Evolutionary conservation across 2,888 invertebrate species (phyloP).

Genomic region (Congeria kusceri): DNA sequence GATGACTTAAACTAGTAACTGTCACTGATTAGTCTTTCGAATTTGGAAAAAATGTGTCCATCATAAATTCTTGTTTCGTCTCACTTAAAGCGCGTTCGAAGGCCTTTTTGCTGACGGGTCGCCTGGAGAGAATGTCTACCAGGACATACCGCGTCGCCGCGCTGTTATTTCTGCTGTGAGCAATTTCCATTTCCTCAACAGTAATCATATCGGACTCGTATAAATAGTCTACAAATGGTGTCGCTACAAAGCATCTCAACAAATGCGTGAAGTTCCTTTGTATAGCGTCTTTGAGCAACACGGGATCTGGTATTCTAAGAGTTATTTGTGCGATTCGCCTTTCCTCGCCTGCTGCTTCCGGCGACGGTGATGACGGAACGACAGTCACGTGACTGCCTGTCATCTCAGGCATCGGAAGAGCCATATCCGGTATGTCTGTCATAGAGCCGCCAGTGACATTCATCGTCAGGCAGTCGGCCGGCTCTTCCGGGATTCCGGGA

Average conservation of each 20-base stretch:
- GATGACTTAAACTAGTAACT: no score
- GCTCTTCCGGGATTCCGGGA: slow-evolving; percentile 15
- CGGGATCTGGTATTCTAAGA: slow-evolving; percentile 8
- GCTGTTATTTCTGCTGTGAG: not conserved
- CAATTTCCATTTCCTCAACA: not conserved
- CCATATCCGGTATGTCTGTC: not conserved
- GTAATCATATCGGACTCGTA: slow-evolving; percentile 28
- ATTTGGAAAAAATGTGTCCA: not conserved
- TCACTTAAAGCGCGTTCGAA: slow-evolving; percentile 13
- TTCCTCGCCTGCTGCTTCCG: not conserved
- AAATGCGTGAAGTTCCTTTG: slow-evolving; percentile 38
- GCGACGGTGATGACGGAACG: not conserved
- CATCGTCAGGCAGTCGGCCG: not conserved
- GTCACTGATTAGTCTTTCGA: no score
- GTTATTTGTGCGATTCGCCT: not conserved
- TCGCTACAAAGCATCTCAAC: slow-evolving; percentile 20
- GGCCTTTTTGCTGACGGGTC: slow-evolving; percentile 33
- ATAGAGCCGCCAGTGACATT: not conserved
- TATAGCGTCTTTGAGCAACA: slow-evolving; percentile 23
- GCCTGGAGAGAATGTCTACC: slow-evolving; percentile 8
- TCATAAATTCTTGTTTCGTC: slow-evolving; percentile 21
- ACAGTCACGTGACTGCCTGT: not conserved
- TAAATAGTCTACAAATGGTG: slow-evolving; percentile 30
- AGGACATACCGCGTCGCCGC: slow-evolving; percentile 13
- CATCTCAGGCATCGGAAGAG: not conserved